Base-by-base conservation (phyloP, 2,113 vertebrate genomes). In the Amia ocellicauda region DNA sequence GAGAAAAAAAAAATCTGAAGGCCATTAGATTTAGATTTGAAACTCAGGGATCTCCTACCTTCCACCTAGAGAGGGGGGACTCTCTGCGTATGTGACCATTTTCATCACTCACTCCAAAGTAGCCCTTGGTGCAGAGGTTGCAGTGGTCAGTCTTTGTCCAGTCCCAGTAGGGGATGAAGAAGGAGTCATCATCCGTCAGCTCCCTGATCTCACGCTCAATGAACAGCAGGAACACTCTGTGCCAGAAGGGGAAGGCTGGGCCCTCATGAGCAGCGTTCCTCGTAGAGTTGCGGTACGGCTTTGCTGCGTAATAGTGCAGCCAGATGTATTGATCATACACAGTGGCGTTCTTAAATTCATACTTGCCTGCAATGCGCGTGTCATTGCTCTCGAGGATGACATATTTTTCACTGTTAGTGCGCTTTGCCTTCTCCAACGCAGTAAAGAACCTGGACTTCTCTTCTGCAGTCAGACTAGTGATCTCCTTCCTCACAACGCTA, bases 101-200 rank as follows among this genome's bases (percentile, higher is more conserved):
- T 19, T 3, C 59, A 42, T 3, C 59, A 42, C 66, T 61, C 66
- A n/a, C 52, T 54, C 1, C 77, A 71, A 53, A 74, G 10, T 9
- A 68, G 10, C 68, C 3, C 58, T 72, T 66, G 28, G 54, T 74
- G 56, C 77, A 76, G 57, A 76, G 73, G 40, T 71, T 69, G 26
- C 71, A 79, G 57, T 68, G 60, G 24, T 60, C 11, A 9, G 60
- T 62, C 23, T 67, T 59, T 14, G 71, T 56, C 77, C 74, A 76
- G 51, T 76, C 67, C 61, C 74, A 76, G 9, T 74, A 74, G 22
- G 74, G 77, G n/a, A 78, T 63, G 22, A 62, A 69, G 53, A 76
- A 78, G 27, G 65, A 63, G 29, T 74, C 61, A 51, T 74, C 70
- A 52, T 64, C 45, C 8, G 71, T 78, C 36, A 76, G 56, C 0